Evolutionary conservation across 2,797 vertebrate genomes (phyloP), one percentile per base, ranked within the genome.

Genomic region (Gouania willdenowi): DNA sequence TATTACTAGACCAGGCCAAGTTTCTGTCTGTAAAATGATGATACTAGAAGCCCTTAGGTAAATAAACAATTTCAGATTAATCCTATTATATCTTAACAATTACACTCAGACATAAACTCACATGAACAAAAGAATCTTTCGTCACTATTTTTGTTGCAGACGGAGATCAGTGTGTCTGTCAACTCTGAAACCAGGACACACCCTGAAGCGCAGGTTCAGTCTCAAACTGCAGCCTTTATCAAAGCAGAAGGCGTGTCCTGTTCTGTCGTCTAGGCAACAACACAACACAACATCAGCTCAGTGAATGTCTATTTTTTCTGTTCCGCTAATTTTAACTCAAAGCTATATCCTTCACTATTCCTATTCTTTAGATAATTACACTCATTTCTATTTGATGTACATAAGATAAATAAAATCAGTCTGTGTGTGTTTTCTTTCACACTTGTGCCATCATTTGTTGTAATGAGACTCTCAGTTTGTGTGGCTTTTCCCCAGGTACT

Each of bases 201-300:
- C 72, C 66, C 48, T 34, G 24, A 10, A 26, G 51, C 31, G 25
- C 23, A 44, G 12, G 14, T 35, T 59, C 31, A 18, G 46, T 19
- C 25, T 4, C 21, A 25, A 5, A 17, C 8, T 5, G 4, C 17
- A 31, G 29, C 44, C 26, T 59, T 52, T 33, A 56, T 50, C 24
- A 53, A 43, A n/a, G n/a, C n/a, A n/a, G n/a, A n/a, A n/a, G n/a
- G n/a, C n/a, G n/a, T n/a, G n/a, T n/a, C n/a, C n/a, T 36, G 14
- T 52, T 53, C 25, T 5, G 33, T 54, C 45, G 14, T 18, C 24
- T 28, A 30, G 19, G 45, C 40, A 39, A 60, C 43, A 17, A 4
- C 7, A 19, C 15, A 26, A 55, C 53, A 44, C 1, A 26, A 7
- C 41, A 20, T 34, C 22, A 31, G 35, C 44, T 43, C n/a, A n/a